Conservation (phyloP, 2,888 invertebrate species). For the Sepioteuthis lessoniana region DNA sequence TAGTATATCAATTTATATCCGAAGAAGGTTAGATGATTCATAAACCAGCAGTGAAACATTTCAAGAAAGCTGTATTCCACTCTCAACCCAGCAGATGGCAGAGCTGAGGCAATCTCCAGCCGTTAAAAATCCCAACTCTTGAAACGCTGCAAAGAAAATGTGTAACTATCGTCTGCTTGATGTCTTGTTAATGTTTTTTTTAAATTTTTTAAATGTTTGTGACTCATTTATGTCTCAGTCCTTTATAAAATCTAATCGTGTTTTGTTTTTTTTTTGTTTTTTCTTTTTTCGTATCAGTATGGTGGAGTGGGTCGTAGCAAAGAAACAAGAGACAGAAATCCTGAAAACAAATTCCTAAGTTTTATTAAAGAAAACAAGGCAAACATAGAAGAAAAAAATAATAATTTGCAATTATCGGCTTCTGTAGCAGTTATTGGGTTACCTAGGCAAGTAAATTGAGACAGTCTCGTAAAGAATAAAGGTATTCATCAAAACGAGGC, state of each 20-base stretch:
- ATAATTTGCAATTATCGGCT: background rate
- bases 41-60: too few species aligned
- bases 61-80: too few species aligned
- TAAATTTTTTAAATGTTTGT: background rate
- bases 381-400: background rate
- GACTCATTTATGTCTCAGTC: background rate
- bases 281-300: background rate
- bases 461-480: background rate
- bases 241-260: background rate
- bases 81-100: background rate
- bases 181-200: background rate
- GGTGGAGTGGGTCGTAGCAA: background rate
- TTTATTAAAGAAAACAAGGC: background rate
- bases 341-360: background rate
- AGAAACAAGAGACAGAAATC: constrained; percentile 20
- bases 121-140: background rate
- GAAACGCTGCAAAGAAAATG: background rate
- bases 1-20: too few species aligned
- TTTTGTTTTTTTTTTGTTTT: background rate
- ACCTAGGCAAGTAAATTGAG: background rate
- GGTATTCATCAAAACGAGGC: constrained; percentile 2
- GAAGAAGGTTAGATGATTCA: too few species aligned
- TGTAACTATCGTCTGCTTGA: background rate
- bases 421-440: constrained; percentile 15
- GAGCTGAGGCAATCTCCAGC: background rate